phyloP scores from a whole-genome alignment of 2,888 invertebrate genomes.

The Sisyra terminalis region DNA sequence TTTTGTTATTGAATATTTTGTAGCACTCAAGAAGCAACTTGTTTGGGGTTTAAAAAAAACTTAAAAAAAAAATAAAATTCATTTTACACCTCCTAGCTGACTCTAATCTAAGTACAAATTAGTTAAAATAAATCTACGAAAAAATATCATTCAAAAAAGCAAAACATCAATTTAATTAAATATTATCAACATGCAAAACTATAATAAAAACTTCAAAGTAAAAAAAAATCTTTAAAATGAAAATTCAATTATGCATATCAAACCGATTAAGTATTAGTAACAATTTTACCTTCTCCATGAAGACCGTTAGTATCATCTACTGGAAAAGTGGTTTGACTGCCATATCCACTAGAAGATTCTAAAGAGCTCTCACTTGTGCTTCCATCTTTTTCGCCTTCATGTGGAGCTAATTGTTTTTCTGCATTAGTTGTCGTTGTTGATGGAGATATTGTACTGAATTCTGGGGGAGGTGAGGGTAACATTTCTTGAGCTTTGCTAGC shows the following conservation, averaged over 20 bases:
- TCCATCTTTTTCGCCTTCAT: conserved; percentile 30
- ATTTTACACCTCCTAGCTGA: no score
- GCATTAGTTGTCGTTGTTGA: neutral
- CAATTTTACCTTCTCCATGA: conserved; percentile 9
- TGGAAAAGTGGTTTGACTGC: conserved; percentile 57
- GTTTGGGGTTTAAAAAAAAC: no score
- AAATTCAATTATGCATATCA: neutral
- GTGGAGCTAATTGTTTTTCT: conserved; percentile 7
- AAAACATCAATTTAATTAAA: no score
- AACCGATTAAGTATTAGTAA: neutral
- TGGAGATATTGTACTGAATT: conserved; percentile 18
- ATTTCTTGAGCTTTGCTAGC: conserved; percentile 52
- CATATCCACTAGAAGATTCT: conserved; percentile 61
- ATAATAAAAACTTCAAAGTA: no score
- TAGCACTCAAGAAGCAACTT: no score
- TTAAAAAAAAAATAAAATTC: no score
- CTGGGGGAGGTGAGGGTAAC: conserved; percentile 39
- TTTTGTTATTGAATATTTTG: no score
- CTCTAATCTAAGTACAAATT: no score
- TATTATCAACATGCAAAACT: no score
- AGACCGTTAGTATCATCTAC: conserved; percentile 28
- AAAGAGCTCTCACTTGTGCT: conserved; percentile 58
- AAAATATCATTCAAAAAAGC: no score
- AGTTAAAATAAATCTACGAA: no score
- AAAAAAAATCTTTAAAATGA: no score